Evolutionary conservation across 2,888 invertebrate genomes (phyloP), one percentile per base, ranked within the genome.

Genomic region (Ophraella communa): DNA sequence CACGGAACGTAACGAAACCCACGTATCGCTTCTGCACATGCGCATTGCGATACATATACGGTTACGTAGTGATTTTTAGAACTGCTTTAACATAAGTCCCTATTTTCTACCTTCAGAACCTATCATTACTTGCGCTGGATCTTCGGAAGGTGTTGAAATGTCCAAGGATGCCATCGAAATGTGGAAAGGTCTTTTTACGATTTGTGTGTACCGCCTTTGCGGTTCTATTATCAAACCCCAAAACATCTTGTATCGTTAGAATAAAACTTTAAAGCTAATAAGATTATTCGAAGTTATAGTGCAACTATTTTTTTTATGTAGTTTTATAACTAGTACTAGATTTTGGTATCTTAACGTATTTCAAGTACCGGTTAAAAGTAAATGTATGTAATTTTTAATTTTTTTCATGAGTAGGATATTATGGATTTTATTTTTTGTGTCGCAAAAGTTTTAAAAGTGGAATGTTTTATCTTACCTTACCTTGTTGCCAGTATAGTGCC

Each of bases 131-230:
- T 93, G 92, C 51, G 91, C 89, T 0, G 86, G 82, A 2, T 87
- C 87, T 64, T 84, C 84, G 76, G 88, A 87, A 24, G 80, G 77
- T 0, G 87, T 86, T 1, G 85, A 84, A 24, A 86, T 84, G 78
- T 96, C 95, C 78, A 96, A 84, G 8, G 92, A 90, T 1, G 95
- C 96, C 85, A 94, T 93, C 0, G 96, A 94, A 68, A 96, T 88
- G 82, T 95, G 95, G 83, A 96, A 96, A 4, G 92, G 85, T 70
- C 90, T 90, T 76, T 89, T 89, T 71, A 94, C 93, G 66, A 86
- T 87, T 81, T 94, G 94, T 67, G 91, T 88, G 82, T 94, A 95
- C 81, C 91, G 87, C 81, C 92, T 91, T 77, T 91, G 90, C 4
- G 93, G 90, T 81, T 94, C 92, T 86, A 94, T 87, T 55, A 92